Base-by-base conservation (phyloP, 1,140 invertebrate genomes). In the Parasteatoda tepidariorum region DNA sequence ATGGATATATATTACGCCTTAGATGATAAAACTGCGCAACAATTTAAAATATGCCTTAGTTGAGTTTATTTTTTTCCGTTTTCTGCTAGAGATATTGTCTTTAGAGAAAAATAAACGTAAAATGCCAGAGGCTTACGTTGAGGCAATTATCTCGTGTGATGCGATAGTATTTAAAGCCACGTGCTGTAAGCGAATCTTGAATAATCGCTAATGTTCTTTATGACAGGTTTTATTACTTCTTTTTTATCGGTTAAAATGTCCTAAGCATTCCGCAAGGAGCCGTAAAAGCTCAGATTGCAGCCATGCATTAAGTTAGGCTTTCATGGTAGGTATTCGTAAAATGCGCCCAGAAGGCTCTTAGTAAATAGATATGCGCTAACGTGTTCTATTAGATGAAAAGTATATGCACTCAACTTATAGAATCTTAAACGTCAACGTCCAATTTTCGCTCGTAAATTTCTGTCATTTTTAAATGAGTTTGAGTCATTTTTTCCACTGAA, bases 221-320 rank as follows among this genome's bases (percentile, higher is more conserved):
- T 71, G 68, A 71, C 48, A 57, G 68, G 48, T 71, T 71, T 71
- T 71, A 71, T 71, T 71, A 71, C 68, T 71, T 71, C 68, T 48
- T 57, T 48, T 57, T 71, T 71, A 71, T 55, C 41, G 41, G 68
- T 48, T 71, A 71, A 71, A 71, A 71, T 33, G 48, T 41, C 24
- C 68, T 57, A 55, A 30, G 22, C 68, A 71, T 71, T 48, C 48
- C 28, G 9, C 31, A 71, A 71, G 68, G 48, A 26, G 68, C 41
- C n/a, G 48, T 71, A 71, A 71, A 71, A 71, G 68, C 68, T 33
- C 28, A 71, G 48, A 55, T 71, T 71, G 68, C 31, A 48, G 68
- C 6, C 22, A n/a, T 11, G 34, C 66, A 55, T 71, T 71, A 57
- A 33, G 24, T 71, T 55, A n/a, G 66, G 24, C 68, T 71, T 71